Percentiles rank a stretch among this genome's conserved stretches.
These are phyloP conservation scores for Pogonomyrmex californicus DNA, from an alignment of 1,140 invertebrate species.

Conservation along the genomic window DNA sequence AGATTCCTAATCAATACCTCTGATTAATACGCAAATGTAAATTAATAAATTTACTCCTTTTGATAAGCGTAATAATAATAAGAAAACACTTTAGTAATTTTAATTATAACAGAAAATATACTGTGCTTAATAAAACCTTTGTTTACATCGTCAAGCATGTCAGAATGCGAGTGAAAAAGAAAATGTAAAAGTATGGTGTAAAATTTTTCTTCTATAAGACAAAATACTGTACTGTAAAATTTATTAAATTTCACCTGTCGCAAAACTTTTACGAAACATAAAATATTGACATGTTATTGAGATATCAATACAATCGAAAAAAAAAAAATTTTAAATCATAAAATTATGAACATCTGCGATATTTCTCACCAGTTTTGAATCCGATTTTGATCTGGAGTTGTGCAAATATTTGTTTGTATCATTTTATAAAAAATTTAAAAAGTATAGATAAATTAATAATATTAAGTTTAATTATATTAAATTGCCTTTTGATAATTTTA, in stretches of 20 bases:
- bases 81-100: not conserved
- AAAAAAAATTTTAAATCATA: not conserved
- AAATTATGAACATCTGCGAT: not conserved
- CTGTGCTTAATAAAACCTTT: not conserved
- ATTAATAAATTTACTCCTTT: not conserved
- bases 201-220: constrained; percentile 9
- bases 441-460: not conserved
- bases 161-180: not conserved
- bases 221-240: not conserved
- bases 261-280: constrained; percentile 2
- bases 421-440: not conserved
- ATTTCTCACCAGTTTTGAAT: not conserved
- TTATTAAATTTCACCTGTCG: constrained; percentile 9
- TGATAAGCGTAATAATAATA: not conserved
- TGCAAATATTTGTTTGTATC: not conserved
- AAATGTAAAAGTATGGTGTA: not conserved
- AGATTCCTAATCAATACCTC: not conserved
- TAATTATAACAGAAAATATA: not conserved
- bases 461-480: too few species aligned
- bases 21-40: not conserved
- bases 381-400: not conserved
- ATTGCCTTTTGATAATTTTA: not conserved
- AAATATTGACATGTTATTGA: constrained; percentile 5
- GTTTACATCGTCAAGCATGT: not conserved
- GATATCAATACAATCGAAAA: not conserved